Percentiles rank a stretch among this genome's conserved stretches.
phyloP scores from a whole-genome alignment of 2,113 vertebrate species.

The Bufo gargarizans region DNA sequence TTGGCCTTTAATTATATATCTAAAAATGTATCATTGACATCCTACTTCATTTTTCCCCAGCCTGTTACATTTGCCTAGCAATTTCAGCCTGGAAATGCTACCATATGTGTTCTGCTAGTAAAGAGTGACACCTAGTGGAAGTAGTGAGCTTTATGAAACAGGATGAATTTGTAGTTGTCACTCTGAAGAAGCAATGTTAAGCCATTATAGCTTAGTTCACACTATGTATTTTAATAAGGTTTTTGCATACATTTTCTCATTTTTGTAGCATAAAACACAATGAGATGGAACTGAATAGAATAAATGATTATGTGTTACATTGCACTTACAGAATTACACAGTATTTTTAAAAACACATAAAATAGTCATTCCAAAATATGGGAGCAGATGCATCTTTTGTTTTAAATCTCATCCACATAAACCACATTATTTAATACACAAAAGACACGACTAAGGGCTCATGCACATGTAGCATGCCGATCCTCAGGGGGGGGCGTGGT shows the following conservation, averaged over 20 bases:
- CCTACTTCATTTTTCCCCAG: slow-evolving; percentile 63
- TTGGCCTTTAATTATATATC: slow-evolving; percentile 65
- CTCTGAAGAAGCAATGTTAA: too few species aligned
- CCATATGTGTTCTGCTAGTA: slow-evolving; percentile 65
- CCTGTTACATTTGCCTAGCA: slow-evolving; percentile 58
- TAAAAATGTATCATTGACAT: slow-evolving; percentile 58
- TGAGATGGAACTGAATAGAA: too few species aligned
- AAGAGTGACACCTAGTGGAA: slow-evolving; percentile 80
- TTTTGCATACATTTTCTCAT: too few species aligned
- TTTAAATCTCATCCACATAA: background rate
- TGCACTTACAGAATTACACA: too few species aligned
- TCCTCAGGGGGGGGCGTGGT: too few species aligned
- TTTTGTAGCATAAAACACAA: too few species aligned
- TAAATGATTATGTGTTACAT: too few species aligned
- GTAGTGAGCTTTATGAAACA: background rate
- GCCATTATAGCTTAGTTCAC: background rate
- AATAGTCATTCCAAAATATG: background rate
- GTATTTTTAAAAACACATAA: background rate
- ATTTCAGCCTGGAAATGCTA: slow-evolving; percentile 51
- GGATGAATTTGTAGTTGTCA: too few species aligned
- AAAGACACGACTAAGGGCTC: background rate
- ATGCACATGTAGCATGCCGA: too few species aligned
- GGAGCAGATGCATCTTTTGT: background rate
- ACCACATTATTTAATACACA: background rate
- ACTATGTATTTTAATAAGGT: background rate